Evolutionary conservation across 2,797 vertebrate species (phyloP), one percentile per base, ranked within the genome.

Genomic region (Danio albolineatus): DNA sequence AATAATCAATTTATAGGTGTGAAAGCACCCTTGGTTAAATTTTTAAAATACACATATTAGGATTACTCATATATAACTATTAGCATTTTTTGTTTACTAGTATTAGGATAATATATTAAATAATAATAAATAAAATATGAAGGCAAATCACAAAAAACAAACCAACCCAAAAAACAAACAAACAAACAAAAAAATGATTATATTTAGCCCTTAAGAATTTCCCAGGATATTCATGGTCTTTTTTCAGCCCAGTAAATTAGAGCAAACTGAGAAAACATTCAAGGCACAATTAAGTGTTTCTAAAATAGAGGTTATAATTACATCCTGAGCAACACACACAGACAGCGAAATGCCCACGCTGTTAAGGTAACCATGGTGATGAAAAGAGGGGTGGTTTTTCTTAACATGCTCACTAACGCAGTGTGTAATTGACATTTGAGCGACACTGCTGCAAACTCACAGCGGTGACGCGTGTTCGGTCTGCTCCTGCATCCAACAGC

Each of bases 401-500:
- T 48, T 46, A 53, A 43, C 13, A 8, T 60, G 54, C 51, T 70
- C 46, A 69, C 17, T n/a, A 66, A 44, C 10, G 4, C 57, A 69
- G 64, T 59, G 19, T 10, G 43, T 7, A 57, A 54, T 14, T 73
- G 70, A 73, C 36, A 59, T 73, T 49, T 79, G 9, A 41, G 36
- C 36, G n/a, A 48, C 65, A 28, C 41, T 43, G 16, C 67, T 74
- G 60, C 60, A 76, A 86, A 94, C 96, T 93, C 87, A 98, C 97
- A 53, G 85, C 83, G 75, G 94, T 94, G 90, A 91, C 88, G 83
- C 86, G 59, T 10, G 91, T 95, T 89, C 92, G 92, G 79, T 97
- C 93, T 0, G 95, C 94, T 88, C 95, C 94, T 82, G 92, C 87
- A 78, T 92, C 91, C 90, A 98, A 89, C 89, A 98, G 91, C 17